Base-by-base conservation (phyloP, 1,140 invertebrate species). In the Formica selysi region DNA sequence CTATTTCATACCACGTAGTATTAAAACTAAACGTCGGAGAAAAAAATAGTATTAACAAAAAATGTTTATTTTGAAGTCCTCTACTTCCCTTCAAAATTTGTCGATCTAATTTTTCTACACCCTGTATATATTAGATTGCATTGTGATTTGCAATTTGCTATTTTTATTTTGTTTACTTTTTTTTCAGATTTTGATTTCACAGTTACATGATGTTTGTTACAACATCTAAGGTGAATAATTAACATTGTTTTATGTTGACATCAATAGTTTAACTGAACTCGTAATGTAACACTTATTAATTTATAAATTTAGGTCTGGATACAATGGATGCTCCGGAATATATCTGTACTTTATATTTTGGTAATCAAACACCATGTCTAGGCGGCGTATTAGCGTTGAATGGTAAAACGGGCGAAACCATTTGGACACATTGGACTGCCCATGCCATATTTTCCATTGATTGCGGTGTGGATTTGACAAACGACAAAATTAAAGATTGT, bases 341-440 rank as follows among this genome's bases (percentile, higher is more conserved):
- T 67, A 94, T 97, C 65, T 98, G 97, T 94, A 95, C 96, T 79
- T 95, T 97, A 38, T 97, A 97, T 89, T 97, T 97, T 92, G 94
- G 95, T 61, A 96, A 96, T 10, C 95, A 95, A 76, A 93, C 94
- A 29, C 96, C 97, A 2, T 98, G 98, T 93, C 95, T 97, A 81
- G 98, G 98, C 8, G 98, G 98, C 22, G 95, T 98, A 26, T 92
- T 98, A 76, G 97, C 97, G 5, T 89, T 98, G 11, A 96, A 98
- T 94, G 98, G 98, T 1, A 93, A 91, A 64, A 97, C 96, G 73
- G 98, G 98, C 1, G 94, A 96, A 62, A 96, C 96, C n/a, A 76
- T 98, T 19, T 98, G 98, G 98, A 96, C 96, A 13, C 96, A 96
- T 84, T 98, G 97, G 96, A 96, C 96, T 10, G 94, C 95, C 80